Percentiles rank a stretch among this genome's conserved stretches.
These are phyloP conservation scores for Marronus borbonicus DNA, from an alignment of 2,888 invertebrate species.

Conservation along the genomic window DNA sequence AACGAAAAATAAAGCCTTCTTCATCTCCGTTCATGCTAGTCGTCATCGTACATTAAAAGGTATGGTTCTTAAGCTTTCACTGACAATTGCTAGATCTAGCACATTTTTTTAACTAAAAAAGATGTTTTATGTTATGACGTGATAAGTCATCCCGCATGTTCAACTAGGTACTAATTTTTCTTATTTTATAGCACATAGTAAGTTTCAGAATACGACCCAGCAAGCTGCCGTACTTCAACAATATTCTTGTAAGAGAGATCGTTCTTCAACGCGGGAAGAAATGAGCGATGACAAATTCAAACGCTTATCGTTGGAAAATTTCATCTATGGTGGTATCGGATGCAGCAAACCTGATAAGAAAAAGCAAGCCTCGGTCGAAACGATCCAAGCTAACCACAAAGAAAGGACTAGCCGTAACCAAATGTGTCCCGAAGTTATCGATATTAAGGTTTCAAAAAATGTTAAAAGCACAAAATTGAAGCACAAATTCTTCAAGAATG, in stretches of 20 bases:
- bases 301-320: slow-evolving; percentile 20
- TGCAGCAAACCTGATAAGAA: slow-evolving; percentile 2
- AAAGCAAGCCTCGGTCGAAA: not conserved
- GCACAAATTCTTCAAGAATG: slow-evolving; percentile 43
- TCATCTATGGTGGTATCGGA: slow-evolving; percentile 32
- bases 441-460: slow-evolving; percentile 47
- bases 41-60: not conserved
- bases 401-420: not conserved
- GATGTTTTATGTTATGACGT: too few relatives aligned
- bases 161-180: not conserved
- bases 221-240: slow-evolving; percentile 13
- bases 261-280: not conserved
- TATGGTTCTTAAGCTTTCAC: not conserved
- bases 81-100: too few relatives aligned
- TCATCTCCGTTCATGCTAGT: slow-evolving; percentile 29
- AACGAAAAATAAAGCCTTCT: slow-evolving; percentile 32
- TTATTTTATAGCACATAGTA: not conserved
- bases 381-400: too few relatives aligned
- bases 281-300: not conserved
- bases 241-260: slow-evolving; percentile 1
- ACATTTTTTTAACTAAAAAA: too few relatives aligned
- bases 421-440: slow-evolving; percentile 48
- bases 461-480: slow-evolving; percentile 46
- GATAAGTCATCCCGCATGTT: not conserved
- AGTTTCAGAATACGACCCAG: not conserved